Evolutionary conservation across 2,888 invertebrate species (phyloP), one percentile per base, ranked within the genome.

Genomic region (Priocnemis perturbator): DNA sequence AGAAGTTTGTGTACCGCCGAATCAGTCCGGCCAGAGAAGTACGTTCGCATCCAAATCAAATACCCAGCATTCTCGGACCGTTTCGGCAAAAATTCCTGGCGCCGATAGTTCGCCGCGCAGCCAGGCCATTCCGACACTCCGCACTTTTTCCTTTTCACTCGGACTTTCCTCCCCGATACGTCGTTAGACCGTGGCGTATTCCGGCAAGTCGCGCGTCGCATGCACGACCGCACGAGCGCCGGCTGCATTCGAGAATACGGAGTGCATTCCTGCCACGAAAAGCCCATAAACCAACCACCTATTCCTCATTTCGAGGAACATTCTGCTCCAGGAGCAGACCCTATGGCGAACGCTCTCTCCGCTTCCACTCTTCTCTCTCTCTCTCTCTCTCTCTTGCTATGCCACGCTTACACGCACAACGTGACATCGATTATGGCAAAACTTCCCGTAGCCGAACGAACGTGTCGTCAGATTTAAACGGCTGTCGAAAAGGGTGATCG

Each of bases 211-310:
- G 1, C 37, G 1, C 11, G 37, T 37, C 37, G 37, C 37, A 37
- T 37, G 37, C 37, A 37, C 37, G 37, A 37, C 37, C 37, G 37
- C 37, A 37, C 37, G 37, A 3, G 37, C 37, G 37, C 37, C 37
- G 37, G 37, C 37, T 48, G 61, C 68, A 47, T 48, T 48, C 61
- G 71, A 59, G 68, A 63, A 69, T 70, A 64, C 64, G 68, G 67
- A 68, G 65, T 60, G 76, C 74, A 81, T 81, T 82, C 81, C 65
- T 64, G 76, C 76, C 76, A 81, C 81, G 81, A 61, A 73, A 63
- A 60, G 62, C 64, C 74, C 74, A 81, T 82, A 81, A 82, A 81
- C 73, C 74, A 81, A 69, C 69, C 74, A 64, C 50, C 72, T 77
- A 67, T 69, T 74, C 68, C 64, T 70, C 73, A 67, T 76, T 74